Conservation (phyloP, 2,797 vertebrate species). For the Limnodromus scolopaceus region DNA sequence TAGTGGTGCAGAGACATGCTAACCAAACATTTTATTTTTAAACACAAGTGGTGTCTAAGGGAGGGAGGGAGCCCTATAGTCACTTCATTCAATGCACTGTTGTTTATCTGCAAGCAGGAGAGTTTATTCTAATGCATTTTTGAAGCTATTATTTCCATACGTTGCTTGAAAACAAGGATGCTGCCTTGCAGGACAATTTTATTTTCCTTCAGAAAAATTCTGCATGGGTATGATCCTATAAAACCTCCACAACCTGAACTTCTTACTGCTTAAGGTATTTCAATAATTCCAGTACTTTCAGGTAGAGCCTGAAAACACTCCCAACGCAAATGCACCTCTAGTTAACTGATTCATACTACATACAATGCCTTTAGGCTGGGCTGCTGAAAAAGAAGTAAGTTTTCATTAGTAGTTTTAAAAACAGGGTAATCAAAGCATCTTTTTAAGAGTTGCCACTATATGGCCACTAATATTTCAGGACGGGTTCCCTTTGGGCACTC, state of each 20-base stretch:
- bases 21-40: neutral
- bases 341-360: neutral
- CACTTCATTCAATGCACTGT: neutral
- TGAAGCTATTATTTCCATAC: neutral
- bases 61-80: neutral
- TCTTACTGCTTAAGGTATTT: accelerated
- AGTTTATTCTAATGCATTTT: neutral
- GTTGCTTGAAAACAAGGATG: neutral
- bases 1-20: neutral
- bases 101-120: neutral
- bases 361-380: accelerated
- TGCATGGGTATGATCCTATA: neutral
- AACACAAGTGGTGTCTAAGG: neutral
- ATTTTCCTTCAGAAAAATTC: neutral
- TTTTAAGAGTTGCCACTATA: neutral
- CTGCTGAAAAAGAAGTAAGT: neutral
- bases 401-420: neutral
- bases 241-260: neutral
- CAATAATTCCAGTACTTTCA: neutral
- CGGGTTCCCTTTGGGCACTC: neutral
- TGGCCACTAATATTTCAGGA: neutral
- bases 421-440: neutral
- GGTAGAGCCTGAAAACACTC: neutral
- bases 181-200: neutral
- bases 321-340: neutral